Evolutionary conservation across 2,797 vertebrate species (phyloP).

Genomic region (Pygocentrus nattereri): DNA sequence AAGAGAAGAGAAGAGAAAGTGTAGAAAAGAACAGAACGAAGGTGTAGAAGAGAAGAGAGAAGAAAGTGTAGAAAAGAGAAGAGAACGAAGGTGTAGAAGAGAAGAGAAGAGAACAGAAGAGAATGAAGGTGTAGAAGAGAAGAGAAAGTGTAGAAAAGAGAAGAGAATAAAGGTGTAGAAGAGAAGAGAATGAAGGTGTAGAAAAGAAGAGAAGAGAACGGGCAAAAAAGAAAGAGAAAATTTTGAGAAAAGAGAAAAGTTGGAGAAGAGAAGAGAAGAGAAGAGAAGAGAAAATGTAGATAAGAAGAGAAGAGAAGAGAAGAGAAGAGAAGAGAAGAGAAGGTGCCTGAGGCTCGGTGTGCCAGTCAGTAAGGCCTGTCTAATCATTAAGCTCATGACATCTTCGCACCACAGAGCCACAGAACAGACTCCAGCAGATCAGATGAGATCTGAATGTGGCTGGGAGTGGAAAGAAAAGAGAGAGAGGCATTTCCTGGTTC

Average conservation of each 20-base stretch:
- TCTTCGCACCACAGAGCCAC: neutral
- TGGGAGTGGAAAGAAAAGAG: neutral
- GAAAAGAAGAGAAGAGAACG: neutral
- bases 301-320: neutral
- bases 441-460: constrained; percentile 6
- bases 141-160: neutral
- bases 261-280: neutral
- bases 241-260: neutral
- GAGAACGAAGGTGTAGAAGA: neutral
- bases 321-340: neutral
- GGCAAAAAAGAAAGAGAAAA: neutral
- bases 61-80: no score
- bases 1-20: neutral
- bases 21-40: neutral
- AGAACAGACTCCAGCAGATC: constrained; percentile 2
- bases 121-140: neutral
- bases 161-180: neutral
- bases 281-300: neutral
- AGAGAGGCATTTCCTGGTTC: neutral
- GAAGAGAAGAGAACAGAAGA: neutral
- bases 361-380: neutral
- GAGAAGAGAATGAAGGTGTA: neutral
- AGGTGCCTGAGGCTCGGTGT: neutral
- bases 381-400: neutral
- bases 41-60: neutral